These are phyloP conservation scores for Nemotelus nigrinus DNA, from an alignment of 2,888 invertebrate species.

Conservation along the genomic window DNA sequence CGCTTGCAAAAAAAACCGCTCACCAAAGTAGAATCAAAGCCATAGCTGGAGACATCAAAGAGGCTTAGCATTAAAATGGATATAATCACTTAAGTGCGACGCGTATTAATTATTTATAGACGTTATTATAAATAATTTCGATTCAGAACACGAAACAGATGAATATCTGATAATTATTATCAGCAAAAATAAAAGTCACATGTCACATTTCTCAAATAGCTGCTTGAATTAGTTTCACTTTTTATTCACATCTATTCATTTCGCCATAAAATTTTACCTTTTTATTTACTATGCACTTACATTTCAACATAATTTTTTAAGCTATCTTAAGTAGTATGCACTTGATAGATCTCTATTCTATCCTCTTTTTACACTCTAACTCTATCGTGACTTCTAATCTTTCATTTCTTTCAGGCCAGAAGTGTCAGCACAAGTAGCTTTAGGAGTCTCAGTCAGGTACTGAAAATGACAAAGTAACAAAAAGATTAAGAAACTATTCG, in stretches of 20 bases:
- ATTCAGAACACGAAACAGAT: too few species aligned
- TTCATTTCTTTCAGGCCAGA: constrained; percentile 78
- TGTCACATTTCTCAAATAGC: constrained; percentile 34
- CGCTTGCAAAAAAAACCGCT: too few species aligned
- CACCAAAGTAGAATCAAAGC: too few species aligned
- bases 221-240: not conserved
- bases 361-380: constrained; percentile 33
- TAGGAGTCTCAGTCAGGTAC: constrained; percentile 90
- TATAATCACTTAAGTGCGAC: not conserved
- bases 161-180: too few species aligned
- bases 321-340: not conserved
- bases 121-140: not conserved
- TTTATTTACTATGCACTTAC: constrained; percentile 1
- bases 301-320: not conserved
- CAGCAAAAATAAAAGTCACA: not conserved
- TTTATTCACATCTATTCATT: not conserved
- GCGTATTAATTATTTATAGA: not conserved
- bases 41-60: too few species aligned
- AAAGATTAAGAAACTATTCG: constrained; percentile 54
- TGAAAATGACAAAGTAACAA: constrained; percentile 44
- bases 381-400: constrained; percentile 55
- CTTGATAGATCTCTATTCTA: constrained; percentile 36
- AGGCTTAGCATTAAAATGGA: too few species aligned
- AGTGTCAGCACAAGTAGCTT: constrained; percentile 90
- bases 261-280: not conserved